A percentile compares a stretch with the other conserved stretches of the same genome.
Conservation (phyloP, 2,113 vertebrate genomes). For the Hippopotamus amphibius region DNA sequence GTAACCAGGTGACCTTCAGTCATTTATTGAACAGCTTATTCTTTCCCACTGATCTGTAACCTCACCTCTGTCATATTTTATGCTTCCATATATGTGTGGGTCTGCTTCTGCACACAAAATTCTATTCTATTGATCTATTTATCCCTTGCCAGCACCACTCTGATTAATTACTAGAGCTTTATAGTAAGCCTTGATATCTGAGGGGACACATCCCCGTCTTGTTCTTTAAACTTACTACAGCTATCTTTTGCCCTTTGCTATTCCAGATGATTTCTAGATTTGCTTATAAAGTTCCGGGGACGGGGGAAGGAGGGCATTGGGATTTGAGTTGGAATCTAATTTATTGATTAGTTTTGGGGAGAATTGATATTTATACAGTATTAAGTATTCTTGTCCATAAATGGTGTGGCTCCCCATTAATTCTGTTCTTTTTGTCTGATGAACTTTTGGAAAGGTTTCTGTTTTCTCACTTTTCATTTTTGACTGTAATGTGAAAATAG, state of each 20-base stretch:
- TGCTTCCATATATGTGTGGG: background rate
- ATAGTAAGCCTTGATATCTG: slow-evolving; percentile 45
- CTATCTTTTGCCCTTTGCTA: slow-evolving; percentile 27
- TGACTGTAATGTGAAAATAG: slow-evolving; percentile 9
- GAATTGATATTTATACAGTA: background rate
- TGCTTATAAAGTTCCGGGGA: background rate
- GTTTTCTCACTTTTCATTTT: slow-evolving; percentile 48
- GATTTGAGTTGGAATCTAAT: slow-evolving; percentile 51
- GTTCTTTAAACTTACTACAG: background rate
- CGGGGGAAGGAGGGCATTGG: background rate
- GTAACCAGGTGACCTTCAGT: background rate
- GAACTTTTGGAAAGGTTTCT: slow-evolving; percentile 46
- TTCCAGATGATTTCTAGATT: slow-evolving; percentile 56
- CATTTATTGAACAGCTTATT: background rate
- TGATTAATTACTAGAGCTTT: slow-evolving; percentile 51
- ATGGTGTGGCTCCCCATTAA: background rate
- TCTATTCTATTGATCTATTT: slow-evolving; percentile 1
- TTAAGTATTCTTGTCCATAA: slow-evolving; percentile 44
- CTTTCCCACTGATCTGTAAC: background rate
- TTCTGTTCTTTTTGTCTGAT: slow-evolving; percentile 54
- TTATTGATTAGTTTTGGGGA: slow-evolving; percentile 22
- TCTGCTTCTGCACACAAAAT: background rate
- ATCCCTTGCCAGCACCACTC: background rate
- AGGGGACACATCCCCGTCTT: background rate
- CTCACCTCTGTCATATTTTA: background rate